Base-by-base conservation (phyloP, 2,797 vertebrate species). In the Poecilia wingei region DNA sequence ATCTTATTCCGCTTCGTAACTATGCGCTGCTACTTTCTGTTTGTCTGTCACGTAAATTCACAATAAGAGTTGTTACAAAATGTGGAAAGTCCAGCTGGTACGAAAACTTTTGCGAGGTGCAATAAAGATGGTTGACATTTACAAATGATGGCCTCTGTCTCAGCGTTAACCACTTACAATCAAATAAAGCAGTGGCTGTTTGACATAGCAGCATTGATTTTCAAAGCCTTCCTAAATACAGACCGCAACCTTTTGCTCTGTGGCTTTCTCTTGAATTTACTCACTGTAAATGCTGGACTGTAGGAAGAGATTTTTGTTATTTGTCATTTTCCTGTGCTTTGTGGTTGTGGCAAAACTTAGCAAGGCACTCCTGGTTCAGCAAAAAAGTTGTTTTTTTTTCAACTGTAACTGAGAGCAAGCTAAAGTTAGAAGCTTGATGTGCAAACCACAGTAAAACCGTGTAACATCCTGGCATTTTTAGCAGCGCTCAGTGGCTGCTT, bases 251-350 rank as follows among this genome's bases (percentile, higher is more conserved):
- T 41, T 71, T 71, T 74, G 47, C 75, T 79, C 28, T 64, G 66
- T 8, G 16, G 18, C 53, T n/a, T 39, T 45, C 36, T 4, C 53
- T 45, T 22, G 33, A 36, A 43, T 46, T 78, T 72, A 46, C 68
- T 36, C 25, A 57, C 53, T 28, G 8, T 55, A n/a, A 55, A 53
- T 51, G 51, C 51, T 22, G 51, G 51, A 25, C 20, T 25, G 51
- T 9, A 53, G 51, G 51, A 53, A 57, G 51, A 53, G 3, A 53
- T 25, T 25, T 53, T 53, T 25, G 51, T 12, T 13, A 57, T 28
- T 71, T n/a, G 78, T n/a, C 41, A 53, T 75, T 79, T 80, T 77
- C 51, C 53, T 71, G 49, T 74, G 53, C 70, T 53, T 72, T 77
- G 53, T 7, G 25, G 18, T 77, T 70, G 70, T 69, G 72, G 71